Base-by-base conservation (phyloP, 2,113 vertebrate genomes). In the Cairina moschata region DNA sequence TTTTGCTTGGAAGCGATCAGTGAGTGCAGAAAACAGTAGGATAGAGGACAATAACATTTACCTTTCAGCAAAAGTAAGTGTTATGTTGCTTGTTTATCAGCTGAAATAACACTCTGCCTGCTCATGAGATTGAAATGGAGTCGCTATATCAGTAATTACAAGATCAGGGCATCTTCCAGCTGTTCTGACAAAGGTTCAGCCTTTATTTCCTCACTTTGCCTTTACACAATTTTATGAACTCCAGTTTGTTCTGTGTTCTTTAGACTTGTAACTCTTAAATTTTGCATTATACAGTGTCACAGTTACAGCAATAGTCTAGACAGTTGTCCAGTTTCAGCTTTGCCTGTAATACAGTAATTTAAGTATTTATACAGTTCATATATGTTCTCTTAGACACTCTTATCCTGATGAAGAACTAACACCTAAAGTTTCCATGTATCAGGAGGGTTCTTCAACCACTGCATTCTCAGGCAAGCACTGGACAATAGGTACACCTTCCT, bases 1-100 rank as follows among this genome's bases (percentile, higher is more conserved):
- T 94, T 88, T 89, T 83, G 42, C 86, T 95, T 96, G 81, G 31
- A 80, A 81, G 52, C 21, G 72, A 78, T 67, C 52, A 78, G 34
- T 86, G 44, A 72, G 18, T 31, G 7, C 42, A 80, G 62, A 79
- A 38, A 88, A 56, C 26, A 52, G 62, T 12, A 81, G 68, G 88
- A 86, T 9, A 74, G 22, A 80, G n/a, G 14, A 96, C 23, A 66
- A n/a, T 29, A 90, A 56, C 56, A 66, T 77, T 85, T 79, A 50
- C 86, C 50, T 86, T 86, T 72, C 63, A 88, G 67, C 23, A 77
- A 69, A 60, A 80, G 52, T 83, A 75, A 85, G 84, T 83, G 52
- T 84, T 88, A 74, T 52, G 32, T 68, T 85, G 17, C 50, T 80
- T 91, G 75, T 83, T 91, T 94, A 71, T 83, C 68, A 93, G 56